Evolutionary conservation across 2,888 invertebrate species (phyloP).

Genomic region (Drosophila mercatorum): DNA sequence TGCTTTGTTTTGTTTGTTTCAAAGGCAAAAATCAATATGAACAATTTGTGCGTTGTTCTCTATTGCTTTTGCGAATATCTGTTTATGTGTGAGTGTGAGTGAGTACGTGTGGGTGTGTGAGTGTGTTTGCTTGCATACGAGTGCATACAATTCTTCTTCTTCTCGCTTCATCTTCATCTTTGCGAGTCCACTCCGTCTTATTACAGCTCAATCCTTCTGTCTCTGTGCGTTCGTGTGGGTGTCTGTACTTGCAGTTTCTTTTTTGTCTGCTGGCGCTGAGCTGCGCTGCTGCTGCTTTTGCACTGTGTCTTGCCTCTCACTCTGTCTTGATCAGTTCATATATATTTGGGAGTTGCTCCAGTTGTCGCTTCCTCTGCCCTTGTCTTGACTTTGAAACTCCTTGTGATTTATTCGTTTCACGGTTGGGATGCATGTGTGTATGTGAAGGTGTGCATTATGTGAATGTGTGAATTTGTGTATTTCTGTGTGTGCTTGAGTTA

Average conservation of each 20-base stretch:
- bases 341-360: neutral
- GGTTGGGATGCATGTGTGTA: neutral
- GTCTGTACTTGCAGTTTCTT: neutral
- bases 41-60: slow-evolving; percentile 20
- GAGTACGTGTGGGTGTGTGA: neutral
- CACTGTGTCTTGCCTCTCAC: neutral
- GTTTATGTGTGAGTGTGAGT: neutral
- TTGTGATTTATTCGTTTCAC: neutral
- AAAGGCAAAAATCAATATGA: neutral
- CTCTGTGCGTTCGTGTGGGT: neutral
- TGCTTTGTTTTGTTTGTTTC: slow-evolving; percentile 9
- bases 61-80: slow-evolving; percentile 30
- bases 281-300: neutral
- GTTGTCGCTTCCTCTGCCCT: neutral
- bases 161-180: neutral
- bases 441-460: neutral
- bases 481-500: neutral
- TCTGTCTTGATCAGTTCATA: slow-evolving; percentile 12
- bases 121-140: neutral
- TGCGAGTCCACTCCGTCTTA: neutral
- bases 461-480: neutral
- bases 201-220: neutral
- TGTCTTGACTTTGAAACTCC: slow-evolving; percentile 12
- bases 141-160: neutral
- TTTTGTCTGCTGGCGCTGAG: neutral